phyloP scores from a whole-genome alignment of 2,113 vertebrate genomes.

The Aspidoscelis tigris region DNA sequence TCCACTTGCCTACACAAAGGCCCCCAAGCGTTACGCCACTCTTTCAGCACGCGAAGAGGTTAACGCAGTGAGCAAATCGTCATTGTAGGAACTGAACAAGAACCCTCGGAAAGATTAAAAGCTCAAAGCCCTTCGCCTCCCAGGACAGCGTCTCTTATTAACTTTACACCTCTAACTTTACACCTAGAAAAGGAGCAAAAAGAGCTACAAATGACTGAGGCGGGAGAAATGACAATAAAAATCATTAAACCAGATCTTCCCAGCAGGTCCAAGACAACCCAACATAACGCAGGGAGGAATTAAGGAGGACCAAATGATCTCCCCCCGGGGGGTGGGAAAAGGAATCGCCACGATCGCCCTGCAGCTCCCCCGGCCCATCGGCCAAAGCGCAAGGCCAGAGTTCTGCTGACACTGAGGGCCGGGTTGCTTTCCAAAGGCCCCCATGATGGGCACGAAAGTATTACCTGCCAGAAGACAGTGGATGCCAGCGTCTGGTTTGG shows the following conservation, averaged over 20 bases:
- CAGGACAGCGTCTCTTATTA: too few species aligned
- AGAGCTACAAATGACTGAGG: too few species aligned
- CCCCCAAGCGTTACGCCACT: neutral
- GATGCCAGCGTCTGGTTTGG: slow-evolving; percentile 91
- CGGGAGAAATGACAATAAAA: too few species aligned
- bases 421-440: neutral
- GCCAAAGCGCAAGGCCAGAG: neutral
- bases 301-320: too few species aligned
- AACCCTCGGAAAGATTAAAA: neutral
- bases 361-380: neutral
- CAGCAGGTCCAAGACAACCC: too few species aligned
- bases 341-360: neutral
- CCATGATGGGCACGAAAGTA: rapidly evolving
- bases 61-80: neutral
- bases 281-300: neutral
- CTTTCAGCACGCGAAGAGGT: neutral
- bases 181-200: too few species aligned
- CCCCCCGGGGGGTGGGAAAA: neutral
- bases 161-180: too few species aligned
- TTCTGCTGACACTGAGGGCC: neutral
- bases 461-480: slow-evolving; percentile 95
- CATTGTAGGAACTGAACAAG: neutral
- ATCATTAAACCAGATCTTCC: too few species aligned
- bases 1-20: neutral
- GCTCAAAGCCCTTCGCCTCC: neutral